Conservation (phyloP, 2,888 invertebrate genomes). For the Meteorus colon region DNA sequence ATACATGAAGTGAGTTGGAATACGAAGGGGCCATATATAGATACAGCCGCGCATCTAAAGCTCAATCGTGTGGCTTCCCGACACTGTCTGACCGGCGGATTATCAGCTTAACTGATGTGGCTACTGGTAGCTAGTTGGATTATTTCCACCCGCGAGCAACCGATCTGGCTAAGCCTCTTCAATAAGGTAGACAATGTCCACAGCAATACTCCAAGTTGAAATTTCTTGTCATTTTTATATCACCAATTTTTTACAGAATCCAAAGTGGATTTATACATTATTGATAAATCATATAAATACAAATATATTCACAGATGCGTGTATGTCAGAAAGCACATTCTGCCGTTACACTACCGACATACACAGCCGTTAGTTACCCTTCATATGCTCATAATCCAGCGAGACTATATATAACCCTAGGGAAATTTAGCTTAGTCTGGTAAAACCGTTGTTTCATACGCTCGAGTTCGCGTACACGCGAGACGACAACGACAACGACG, state of each 20-base stretch:
- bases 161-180: constrained; percentile 50
- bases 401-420: constrained; percentile 56
- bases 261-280: background rate
- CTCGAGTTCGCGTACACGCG: constrained; percentile 49
- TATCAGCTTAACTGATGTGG: constrained; percentile 65
- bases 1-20: constrained; percentile 4
- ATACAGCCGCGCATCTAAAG: constrained; percentile 55
- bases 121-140: constrained; percentile 58
- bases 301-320: background rate
- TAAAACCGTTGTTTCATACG: constrained; percentile 62
- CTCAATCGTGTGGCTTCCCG: constrained; percentile 70
- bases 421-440: constrained; percentile 62
- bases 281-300: background rate
- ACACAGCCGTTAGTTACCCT: constrained; percentile 49
- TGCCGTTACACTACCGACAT: background rate
- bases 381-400: constrained; percentile 57
- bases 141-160: constrained; percentile 59
- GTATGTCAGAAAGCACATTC: background rate
- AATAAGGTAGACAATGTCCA: constrained; percentile 29
- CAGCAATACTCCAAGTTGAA: background rate
- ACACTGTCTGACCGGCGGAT: constrained; percentile 72
- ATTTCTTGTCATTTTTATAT: background rate
- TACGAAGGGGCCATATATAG: constrained; percentile 19
- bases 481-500: constrained; percentile 29
- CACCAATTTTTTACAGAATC: background rate